phyloP scores from a whole-genome alignment of 2,888 invertebrate species.

The Hirtodrosophila alboralis region DNA sequence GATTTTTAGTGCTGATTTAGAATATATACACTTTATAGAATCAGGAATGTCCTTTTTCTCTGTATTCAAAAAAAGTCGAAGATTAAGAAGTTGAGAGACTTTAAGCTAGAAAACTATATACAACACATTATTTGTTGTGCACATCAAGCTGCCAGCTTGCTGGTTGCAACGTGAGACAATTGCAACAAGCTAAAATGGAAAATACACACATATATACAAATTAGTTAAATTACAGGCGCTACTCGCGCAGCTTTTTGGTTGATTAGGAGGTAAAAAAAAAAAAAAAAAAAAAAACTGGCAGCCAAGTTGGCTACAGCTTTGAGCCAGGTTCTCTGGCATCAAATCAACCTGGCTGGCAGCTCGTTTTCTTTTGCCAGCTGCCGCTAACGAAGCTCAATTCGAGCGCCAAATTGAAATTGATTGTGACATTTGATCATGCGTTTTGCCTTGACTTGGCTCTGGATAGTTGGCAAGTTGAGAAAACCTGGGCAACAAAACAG shows the following conservation, averaged over 20 bases:
- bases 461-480: slow-evolving; percentile 3
- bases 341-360: slow-evolving; percentile 41
- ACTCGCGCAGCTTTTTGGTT: slow-evolving; percentile 50
- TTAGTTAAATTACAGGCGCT: slow-evolving; percentile 75
- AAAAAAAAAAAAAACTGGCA: slow-evolving; percentile 70
- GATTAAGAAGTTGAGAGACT: no score
- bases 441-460: slow-evolving; percentile 37
- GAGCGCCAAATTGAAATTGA: slow-evolving; percentile 79
- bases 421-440: slow-evolving; percentile 80
- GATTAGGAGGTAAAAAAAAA: no score
- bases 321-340: slow-evolving; percentile 13
- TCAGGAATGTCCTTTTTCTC: no score
- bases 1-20: no score
- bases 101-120: slow-evolving; percentile 7
- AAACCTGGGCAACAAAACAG: slow-evolving; percentile 3
- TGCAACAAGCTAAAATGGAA: slow-evolving; percentile 34
- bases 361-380: slow-evolving; percentile 54
- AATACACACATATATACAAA: slow-evolving; percentile 49
- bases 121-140: slow-evolving; percentile 54
- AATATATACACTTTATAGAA: no score
- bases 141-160: slow-evolving; percentile 22
- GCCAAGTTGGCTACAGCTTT: slow-evolving; percentile 33
- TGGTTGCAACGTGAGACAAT: slow-evolving; percentile 49
- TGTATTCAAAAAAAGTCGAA: no score
- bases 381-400: slow-evolving; percentile 78